Evolutionary conservation across 1,140 invertebrate genomes (phyloP).

Genomic region (Hirudo medicinalis): DNA sequence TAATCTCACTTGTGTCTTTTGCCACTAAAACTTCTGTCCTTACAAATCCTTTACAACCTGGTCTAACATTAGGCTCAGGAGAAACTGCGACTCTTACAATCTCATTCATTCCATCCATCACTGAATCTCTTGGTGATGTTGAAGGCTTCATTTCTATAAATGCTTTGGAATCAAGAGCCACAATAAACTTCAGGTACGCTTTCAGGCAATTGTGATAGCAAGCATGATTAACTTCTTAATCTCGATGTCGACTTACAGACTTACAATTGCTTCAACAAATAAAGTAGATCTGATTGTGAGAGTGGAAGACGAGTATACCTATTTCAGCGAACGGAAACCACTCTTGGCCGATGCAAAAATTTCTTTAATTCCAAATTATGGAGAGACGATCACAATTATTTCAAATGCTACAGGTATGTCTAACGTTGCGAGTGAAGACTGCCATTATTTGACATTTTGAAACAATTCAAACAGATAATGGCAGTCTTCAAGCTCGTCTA

Average conservation of each 20-base stretch:
- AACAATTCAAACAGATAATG: too few relatives aligned
- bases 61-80: conserved; percentile 16
- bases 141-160: conserved; percentile 22
- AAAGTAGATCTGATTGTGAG: conserved; percentile 24
- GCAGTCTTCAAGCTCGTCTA: too few relatives aligned
- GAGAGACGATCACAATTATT: conserved; percentile 11
- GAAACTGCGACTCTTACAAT: conserved; percentile 19
- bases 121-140: conserved; percentile 20
- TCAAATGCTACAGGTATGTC: conserved; percentile 24
- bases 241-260: conserved; percentile 19
- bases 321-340: conserved; percentile 24
- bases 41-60: conserved; percentile 1
- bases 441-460: too few relatives aligned
- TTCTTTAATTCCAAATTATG: conserved; percentile 16
- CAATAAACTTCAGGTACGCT: background rate
- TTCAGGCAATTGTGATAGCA: background rate
- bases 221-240: background rate
- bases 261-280: conserved; percentile 21
- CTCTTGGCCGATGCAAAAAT: conserved; percentile 24
- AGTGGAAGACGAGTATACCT: conserved; percentile 28
- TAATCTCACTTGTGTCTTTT: conserved; percentile 24
- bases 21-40: background rate
- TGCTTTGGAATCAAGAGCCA: conserved; percentile 16
- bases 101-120: conserved; percentile 3
- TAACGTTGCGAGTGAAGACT: too few relatives aligned